phyloP scores from a whole-genome alignment of 2,113 vertebrate genomes.

The Enhydra lutris region DNA sequence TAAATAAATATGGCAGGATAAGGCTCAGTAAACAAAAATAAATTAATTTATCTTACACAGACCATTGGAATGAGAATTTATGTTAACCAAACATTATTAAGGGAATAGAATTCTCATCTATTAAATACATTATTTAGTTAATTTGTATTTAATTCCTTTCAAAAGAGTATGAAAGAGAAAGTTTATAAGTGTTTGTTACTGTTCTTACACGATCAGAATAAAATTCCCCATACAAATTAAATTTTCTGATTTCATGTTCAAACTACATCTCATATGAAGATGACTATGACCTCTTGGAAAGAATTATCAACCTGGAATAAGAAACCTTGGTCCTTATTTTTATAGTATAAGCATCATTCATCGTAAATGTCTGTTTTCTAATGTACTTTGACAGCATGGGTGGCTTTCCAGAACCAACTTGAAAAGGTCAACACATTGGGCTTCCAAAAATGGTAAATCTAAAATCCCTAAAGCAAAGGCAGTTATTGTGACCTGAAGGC shows the following conservation, averaged over 20 bases:
- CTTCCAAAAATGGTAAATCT: not conserved
- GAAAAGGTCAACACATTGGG: not conserved
- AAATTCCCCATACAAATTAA: not conserved
- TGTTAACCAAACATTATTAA: not conserved
- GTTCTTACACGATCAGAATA: not conserved
- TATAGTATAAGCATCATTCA: not conserved
- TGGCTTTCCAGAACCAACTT: not conserved
- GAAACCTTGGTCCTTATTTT: not conserved
- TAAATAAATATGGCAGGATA: not conserved
- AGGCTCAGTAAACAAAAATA: not conserved
- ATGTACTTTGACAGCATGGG: not conserved
- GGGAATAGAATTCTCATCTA: not conserved
- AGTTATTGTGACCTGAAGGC: not conserved
- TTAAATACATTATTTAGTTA: not conserved
- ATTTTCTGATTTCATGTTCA: not conserved
- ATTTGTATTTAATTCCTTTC: not conserved
- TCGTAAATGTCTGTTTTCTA: not conserved
- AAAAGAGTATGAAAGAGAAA: not conserved
- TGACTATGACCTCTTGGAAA: not conserved
- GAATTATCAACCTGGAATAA: not conserved
- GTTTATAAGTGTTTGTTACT: not conserved
- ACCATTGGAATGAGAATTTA: not conserved
- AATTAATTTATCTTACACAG: not conserved
- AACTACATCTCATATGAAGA: not conserved
- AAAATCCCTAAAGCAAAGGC: not conserved